Evolutionary conservation across 1,140 invertebrate species (phyloP), one percentile per base, ranked within the genome.

Genomic region (Samia ricini): DNA sequence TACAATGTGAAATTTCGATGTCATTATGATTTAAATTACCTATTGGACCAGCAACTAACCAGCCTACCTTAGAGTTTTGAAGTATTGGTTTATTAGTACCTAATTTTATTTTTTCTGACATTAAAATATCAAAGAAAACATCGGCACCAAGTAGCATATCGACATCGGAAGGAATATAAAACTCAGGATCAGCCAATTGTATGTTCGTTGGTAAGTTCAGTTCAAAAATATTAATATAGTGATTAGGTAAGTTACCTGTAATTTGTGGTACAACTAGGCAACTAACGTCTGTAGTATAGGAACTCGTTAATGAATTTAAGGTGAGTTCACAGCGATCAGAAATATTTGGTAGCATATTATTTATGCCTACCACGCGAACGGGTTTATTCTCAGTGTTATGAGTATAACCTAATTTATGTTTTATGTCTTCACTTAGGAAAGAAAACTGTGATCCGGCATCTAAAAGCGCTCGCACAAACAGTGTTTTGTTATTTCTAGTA

Each of bases 141-240:
- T 77, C 65, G 36, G 62, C 64, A 12, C 71, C 71, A 20, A 74
- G 61, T 0, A 72, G 61, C 8, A 76, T 29, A 48, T 76, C 68
- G 0, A 76, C 59, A 2, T 10, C 12, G 19, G 49, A n/a, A 0
- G 69, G 66, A 8, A n/a, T 19, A 22, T 72, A 29, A 60, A 69
- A 71, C 12, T 59, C 12, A 10, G 69, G 72, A 64, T 75, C 69
- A 0, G 72, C 64, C n/a, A 72, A 52, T n/a, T 20, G 22, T 42
- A 74, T 42, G 54, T 58, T n/a, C 12, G 36, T 29, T 2, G 66
- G 63, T 20, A 71, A 56, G 23, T 68, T 61, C 33, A 68, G 48
- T 59, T 74, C 19, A 58, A 36, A 42, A 26, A 69, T 24, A 10
- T 61, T 24, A 29, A 50, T 26, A 15, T 7, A 5, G 4, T n/a